Conservation (phyloP, 35 echinoderm and acorn worm genomes). For the Patiria miniata region DNA sequence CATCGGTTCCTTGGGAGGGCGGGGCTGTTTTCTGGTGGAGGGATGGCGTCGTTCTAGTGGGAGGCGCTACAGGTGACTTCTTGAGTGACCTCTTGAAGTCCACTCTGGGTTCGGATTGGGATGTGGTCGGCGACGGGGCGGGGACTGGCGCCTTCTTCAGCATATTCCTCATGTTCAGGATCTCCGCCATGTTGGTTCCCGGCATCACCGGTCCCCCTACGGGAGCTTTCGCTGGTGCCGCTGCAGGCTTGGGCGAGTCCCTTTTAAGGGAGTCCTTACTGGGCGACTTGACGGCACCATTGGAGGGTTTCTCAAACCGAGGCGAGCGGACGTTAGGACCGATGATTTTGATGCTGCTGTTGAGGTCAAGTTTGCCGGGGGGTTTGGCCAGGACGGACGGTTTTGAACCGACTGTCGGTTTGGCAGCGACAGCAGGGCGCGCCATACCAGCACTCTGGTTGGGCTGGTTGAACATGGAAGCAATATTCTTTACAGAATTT, state of each 20-base stretch:
- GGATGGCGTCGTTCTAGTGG: not conserved
- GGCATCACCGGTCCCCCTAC: not conserved
- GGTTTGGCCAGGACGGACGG: not conserved
- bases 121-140: not conserved
- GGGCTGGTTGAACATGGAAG: slow-evolving; percentile 2
- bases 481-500: not conserved
- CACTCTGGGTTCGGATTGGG: not conserved
- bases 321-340: not conserved
- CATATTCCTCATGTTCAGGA: not conserved
- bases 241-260: not conserved
- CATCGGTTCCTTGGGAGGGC: not conserved
- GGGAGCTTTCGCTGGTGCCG: not conserved
- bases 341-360: not conserved
- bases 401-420: not conserved
- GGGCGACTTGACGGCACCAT: not conserved
- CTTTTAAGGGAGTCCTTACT: not conserved
- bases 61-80: not conserved
- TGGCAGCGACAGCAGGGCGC: not conserved
- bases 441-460: not conserved
- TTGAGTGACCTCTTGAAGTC: not conserved
- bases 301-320: not conserved
- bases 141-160: not conserved
- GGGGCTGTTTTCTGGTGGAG: not conserved
- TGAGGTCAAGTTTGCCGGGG: not conserved
- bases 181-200: not conserved